Conservation (phyloP, 2,113 vertebrate genomes). For the Melanotaenia duboulayi region DNA sequence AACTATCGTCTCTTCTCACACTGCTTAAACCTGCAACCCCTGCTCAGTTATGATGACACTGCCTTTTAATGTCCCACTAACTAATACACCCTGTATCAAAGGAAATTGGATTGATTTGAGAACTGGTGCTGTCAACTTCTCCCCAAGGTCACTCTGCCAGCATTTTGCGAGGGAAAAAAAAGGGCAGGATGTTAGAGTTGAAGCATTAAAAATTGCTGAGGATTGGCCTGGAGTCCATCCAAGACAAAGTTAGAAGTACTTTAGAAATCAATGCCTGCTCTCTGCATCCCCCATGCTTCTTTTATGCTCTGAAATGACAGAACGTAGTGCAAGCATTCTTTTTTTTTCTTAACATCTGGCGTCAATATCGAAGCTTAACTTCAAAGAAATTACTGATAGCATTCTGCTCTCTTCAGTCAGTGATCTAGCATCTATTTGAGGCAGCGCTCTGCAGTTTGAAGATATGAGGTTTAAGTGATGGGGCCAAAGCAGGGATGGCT, state of each 20-base stretch:
- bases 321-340: conserved; percentile 66
- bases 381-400: conserved; percentile 78
- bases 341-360: conserved; percentile 73
- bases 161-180: conserved; percentile 31
- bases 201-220: conserved; percentile 73
- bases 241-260: conserved; percentile 77
- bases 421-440: conserved; percentile 64
- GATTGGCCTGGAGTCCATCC: conserved; percentile 70
- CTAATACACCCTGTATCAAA: conserved; percentile 59
- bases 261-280: conserved; percentile 78
- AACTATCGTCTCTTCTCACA: conserved; percentile 53
- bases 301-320: conserved; percentile 72
- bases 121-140: conserved; percentile 42
- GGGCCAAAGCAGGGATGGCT: conserved; percentile 50
- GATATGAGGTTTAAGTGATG: conserved; percentile 65
- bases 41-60: conserved; percentile 61
- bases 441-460: conserved; percentile 48
- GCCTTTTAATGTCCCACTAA: conserved; percentile 63
- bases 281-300: conserved; percentile 69
- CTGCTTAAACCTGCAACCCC: conserved; percentile 55
- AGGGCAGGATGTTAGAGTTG: conserved; percentile 61
- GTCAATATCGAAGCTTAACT: conserved; percentile 77
- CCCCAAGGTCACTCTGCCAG: conserved; percentile 64
- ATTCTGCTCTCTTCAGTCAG: conserved; percentile 55
- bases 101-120: conserved; percentile 56